phyloP scores from a whole-genome alignment of 2,797 vertebrate genomes.

The Sebastes minor region DNA sequence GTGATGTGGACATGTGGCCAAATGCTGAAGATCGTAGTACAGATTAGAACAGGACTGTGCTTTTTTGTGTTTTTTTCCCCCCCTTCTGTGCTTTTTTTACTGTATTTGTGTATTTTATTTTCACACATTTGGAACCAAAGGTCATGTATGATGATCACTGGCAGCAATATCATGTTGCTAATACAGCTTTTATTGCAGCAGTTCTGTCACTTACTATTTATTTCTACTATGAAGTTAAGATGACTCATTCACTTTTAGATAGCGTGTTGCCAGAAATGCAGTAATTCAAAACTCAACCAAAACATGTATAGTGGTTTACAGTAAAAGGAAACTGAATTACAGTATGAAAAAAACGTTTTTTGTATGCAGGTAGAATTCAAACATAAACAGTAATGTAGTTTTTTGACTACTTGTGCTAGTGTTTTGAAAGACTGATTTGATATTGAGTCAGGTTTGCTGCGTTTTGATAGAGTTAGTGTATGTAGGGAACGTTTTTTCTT shows the following conservation, averaged over 20 bases:
- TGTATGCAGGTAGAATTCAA: neutral
- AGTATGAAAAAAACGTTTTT: neutral
- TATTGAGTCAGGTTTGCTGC: neutral
- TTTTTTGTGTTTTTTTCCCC: accelerated
- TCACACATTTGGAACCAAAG: neutral
- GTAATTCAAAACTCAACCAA: neutral
- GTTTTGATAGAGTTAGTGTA: neutral
- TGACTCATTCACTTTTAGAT: neutral
- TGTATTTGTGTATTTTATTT: neutral
- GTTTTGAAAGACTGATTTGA: neutral
- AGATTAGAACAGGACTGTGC: no score
- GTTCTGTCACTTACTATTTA: neutral
- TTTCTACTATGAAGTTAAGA: neutral
- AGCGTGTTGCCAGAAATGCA: neutral
- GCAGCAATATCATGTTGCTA: neutral
- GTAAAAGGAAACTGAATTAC: neutral
- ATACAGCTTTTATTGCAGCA: neutral
- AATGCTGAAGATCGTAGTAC: no score
- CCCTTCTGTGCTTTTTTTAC: accelerated
- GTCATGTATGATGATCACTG: neutral
- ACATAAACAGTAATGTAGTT: neutral
- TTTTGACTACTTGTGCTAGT: no score
- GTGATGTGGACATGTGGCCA: no score
- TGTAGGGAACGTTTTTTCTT: neutral
- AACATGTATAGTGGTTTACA: neutral